Conservation (phyloP, 2,888 invertebrate species). For the Stegophylla sp. region DNA sequence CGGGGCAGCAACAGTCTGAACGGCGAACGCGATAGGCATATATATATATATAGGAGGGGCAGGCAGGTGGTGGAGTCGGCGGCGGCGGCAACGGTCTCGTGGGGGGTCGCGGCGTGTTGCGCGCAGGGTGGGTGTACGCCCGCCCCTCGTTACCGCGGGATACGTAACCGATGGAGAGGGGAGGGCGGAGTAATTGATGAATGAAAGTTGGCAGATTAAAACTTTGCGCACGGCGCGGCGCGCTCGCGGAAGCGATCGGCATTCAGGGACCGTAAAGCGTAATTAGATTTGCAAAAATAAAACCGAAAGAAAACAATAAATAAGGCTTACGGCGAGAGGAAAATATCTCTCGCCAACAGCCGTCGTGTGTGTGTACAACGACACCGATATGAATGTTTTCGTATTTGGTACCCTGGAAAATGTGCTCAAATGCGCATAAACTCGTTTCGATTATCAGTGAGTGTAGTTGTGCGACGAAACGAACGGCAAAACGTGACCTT, state of each 20-base stretch:
- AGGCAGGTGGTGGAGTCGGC: too few species aligned
- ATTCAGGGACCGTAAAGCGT: conserved; percentile 53
- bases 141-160: too few species aligned
- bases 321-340: conserved; percentile 1
- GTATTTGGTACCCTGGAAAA: too few species aligned
- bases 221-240: conserved; percentile 38
- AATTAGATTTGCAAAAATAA: conserved; percentile 51
- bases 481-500: too few species aligned
- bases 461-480: too few species aligned
- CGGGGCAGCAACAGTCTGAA: conserved; percentile 6
- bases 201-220: conserved; percentile 58
- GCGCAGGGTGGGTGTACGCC: too few species aligned
- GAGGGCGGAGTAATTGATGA: conserved; percentile 51
- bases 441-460: too few species aligned
- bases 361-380: neutral
- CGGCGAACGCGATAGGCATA: too few species aligned
- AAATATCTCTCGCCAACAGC: neutral
- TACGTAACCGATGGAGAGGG: neutral
- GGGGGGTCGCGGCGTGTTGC: neutral
- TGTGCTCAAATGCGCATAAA: neutral
- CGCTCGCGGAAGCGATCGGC: conserved; percentile 45
- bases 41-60: too few species aligned
- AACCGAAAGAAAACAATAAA: conserved; percentile 50
- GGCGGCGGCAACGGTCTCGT: neutral
- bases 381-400: neutral